phyloP scores from a whole-genome alignment of 2,888 invertebrate genomes.

The Apamea crenata region DNA sequence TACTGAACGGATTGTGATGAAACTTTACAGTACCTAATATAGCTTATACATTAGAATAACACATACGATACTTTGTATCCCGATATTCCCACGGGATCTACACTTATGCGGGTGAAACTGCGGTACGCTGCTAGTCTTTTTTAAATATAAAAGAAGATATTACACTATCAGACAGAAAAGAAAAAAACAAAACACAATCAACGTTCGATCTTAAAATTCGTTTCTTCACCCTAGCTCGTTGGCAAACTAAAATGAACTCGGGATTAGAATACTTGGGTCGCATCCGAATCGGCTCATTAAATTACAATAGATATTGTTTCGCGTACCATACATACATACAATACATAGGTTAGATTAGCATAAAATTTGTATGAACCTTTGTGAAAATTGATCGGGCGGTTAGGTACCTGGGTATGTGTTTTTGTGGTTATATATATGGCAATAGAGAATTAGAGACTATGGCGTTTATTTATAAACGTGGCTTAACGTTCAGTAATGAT shows the following conservation, averaged over 20 bases:
- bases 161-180: not conserved
- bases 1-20: no score
- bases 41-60: no score
- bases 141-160: not conserved
- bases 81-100: no score
- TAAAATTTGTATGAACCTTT: conserved; percentile 51
- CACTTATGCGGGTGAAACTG: no score
- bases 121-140: not conserved
- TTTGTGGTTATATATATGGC: not conserved
- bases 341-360: conserved; percentile 57
- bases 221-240: conserved; percentile 43
- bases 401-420: not conserved
- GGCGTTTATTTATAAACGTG: not conserved
- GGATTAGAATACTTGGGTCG: conserved; percentile 68
- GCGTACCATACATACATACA: conserved; percentile 41
- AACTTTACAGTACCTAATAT: no score
- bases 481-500: not conserved
- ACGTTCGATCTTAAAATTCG: conserved; percentile 48
- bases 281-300: conserved; percentile 75
- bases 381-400: conserved; percentile 36
- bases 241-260: conserved; percentile 54
- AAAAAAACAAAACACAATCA: conserved; percentile 42
- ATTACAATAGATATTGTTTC: conserved; percentile 64
- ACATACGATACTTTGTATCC: no score
- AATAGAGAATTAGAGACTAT: not conserved